Conservation (phyloP, 2,888 invertebrate genomes). For the Mythimna pallens region DNA sequence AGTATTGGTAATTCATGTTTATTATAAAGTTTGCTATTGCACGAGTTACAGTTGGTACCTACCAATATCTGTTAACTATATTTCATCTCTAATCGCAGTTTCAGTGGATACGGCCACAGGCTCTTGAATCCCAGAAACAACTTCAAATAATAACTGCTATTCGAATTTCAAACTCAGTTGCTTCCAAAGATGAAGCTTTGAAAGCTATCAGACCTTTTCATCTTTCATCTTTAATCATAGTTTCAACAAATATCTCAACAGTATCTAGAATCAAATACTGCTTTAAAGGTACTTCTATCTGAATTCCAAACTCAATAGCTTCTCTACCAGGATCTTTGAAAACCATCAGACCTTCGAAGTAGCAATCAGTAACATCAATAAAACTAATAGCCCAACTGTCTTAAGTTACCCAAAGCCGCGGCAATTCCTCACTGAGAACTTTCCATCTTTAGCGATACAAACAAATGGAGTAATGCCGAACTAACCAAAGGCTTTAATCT, state of each 20-base stretch:
- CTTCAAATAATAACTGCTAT: too few relatives aligned
- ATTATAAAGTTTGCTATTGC: too few relatives aligned
- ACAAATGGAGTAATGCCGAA: slow-evolving; percentile 41
- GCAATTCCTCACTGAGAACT: slow-evolving; percentile 44
- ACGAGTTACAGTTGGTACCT: too few relatives aligned
- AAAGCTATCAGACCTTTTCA: background rate
- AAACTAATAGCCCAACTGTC: slow-evolving; percentile 49
- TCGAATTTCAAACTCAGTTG: too few relatives aligned
- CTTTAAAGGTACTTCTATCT: slow-evolving; percentile 8
- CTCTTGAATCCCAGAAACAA: too few relatives aligned
- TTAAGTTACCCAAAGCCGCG: slow-evolving; percentile 44
- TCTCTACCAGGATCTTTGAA: background rate
- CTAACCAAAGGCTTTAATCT: slow-evolving; percentile 46
- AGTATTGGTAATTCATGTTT: too few relatives aligned
- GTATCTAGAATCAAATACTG: background rate
- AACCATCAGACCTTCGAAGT: slow-evolving; percentile 19
- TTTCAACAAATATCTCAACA: background rate
- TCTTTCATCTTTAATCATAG: background rate
- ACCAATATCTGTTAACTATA: too few relatives aligned
- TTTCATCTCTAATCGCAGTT: too few relatives aligned
- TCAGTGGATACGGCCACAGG: too few relatives aligned
- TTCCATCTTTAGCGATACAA: slow-evolving; percentile 51
- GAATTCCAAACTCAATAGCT: background rate
- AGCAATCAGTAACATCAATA: slow-evolving; percentile 54
- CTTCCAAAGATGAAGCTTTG: too few relatives aligned